These are phyloP conservation scores for Pungitius pungitius DNA, from an alignment of 2,113 vertebrate genomes.

Conservation along the genomic window DNA sequence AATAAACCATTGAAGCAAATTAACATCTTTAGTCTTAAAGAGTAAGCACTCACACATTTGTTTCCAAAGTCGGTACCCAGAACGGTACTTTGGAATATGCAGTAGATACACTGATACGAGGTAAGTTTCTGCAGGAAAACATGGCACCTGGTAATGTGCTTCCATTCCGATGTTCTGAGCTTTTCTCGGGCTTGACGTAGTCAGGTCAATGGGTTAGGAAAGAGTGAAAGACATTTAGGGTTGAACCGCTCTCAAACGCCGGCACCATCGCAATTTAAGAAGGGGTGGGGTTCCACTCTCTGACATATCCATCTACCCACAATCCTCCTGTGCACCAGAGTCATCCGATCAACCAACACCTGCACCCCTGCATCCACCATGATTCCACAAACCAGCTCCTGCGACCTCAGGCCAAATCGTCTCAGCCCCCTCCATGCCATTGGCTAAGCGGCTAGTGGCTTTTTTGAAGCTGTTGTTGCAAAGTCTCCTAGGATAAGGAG, in stretches of 20 bases:
- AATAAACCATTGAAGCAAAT: constrained; percentile 82
- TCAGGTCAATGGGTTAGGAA: constrained; percentile 28
- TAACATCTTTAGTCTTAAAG: constrained; percentile 75
- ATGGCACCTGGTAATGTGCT: constrained; percentile 40
- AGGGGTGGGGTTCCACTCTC: constrained; percentile 60
- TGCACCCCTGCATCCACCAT: constrained; percentile 76
- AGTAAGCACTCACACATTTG: constrained; percentile 60
- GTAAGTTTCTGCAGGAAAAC: constrained; percentile 63
- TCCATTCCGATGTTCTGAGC: constrained; percentile 6
- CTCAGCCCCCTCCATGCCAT: constrained; percentile 72
- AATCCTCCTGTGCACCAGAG: constrained; percentile 79
- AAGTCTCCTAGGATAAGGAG: constrained; percentile 69
- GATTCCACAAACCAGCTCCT: constrained; percentile 75
- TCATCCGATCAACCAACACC: constrained; percentile 80
- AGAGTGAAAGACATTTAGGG: constrained; percentile 32
- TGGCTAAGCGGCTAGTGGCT: constrained; percentile 62
- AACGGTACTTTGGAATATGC: constrained; percentile 31
- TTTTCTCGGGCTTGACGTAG: constrained; percentile 23
- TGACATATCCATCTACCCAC: constrained; percentile 80
- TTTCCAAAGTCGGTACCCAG: constrained; percentile 39
- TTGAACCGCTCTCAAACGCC: constrained; percentile 48
- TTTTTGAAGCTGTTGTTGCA: constrained; percentile 65
- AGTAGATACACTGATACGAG: constrained; percentile 47
- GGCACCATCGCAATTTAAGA: constrained; percentile 54
- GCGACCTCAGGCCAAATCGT: constrained; percentile 65